A percentile compares a stretch with the other conserved stretches of the same genome.
phyloP scores from a whole-genome alignment of 1,140 invertebrate genomes.

The Bombus soroeensis region DNA sequence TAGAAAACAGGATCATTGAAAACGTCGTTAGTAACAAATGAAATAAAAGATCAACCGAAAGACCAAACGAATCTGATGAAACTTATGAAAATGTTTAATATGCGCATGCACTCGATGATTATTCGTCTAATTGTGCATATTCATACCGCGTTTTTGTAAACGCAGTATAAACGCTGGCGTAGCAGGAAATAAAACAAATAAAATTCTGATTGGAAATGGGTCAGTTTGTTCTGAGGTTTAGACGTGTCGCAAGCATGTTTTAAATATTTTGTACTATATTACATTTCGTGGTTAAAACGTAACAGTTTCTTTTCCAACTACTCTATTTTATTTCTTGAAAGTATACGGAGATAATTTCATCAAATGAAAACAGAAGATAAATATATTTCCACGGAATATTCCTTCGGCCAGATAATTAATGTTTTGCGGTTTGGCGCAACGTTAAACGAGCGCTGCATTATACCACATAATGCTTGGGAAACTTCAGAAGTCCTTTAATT shows the following conservation, averaged over 20 bases:
- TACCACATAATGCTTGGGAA: conserved; percentile 4
- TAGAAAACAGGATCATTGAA: background rate
- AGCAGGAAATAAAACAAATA: background rate
- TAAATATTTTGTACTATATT: background rate
- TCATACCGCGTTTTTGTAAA: background rate
- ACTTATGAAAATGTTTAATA: background rate
- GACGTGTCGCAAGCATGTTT: background rate
- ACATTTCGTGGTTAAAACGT: background rate
- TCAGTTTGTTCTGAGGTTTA: background rate
- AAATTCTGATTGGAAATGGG: background rate
- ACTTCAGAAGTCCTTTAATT: conserved; percentile 36
- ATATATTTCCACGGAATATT: conserved; percentile 5
- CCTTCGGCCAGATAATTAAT: conserved; percentile 22
- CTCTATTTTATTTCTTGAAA: background rate
- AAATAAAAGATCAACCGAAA: background rate
- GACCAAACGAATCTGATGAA: background rate
- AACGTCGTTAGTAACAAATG: background rate
- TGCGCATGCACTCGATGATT: background rate
- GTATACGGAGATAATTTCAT: background rate
- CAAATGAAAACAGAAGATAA: background rate
- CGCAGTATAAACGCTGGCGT: background rate
- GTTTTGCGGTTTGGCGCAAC: conserved; percentile 13
- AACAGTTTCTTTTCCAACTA: background rate
- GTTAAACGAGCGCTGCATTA: conserved; percentile 25
- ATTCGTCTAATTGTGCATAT: background rate